Conservation (phyloP, 2,797 vertebrate genomes). For the Chanos chanos region DNA sequence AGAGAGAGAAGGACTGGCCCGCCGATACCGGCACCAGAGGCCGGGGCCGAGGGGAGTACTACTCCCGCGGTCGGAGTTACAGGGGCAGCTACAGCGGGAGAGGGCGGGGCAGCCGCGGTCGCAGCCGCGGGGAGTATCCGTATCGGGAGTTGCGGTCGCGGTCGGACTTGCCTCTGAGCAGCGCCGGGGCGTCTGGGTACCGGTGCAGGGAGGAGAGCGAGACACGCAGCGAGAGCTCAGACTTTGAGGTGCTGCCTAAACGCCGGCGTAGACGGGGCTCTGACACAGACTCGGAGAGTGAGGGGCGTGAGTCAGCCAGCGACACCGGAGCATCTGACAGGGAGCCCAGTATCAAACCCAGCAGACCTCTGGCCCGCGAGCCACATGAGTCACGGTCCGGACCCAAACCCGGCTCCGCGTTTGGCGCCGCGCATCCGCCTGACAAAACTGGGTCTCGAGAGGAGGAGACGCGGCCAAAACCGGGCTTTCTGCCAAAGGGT, state of each 20-base stretch:
- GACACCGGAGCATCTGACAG: slow-evolving; percentile 91
- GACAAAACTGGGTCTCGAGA: slow-evolving; percentile 63
- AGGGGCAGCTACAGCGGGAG: slow-evolving; percentile 90
- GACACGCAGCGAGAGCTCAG: slow-evolving; percentile 97
- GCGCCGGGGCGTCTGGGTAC: slow-evolving; percentile 70
- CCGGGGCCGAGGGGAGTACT: slow-evolving; percentile 94
- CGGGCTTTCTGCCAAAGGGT: slow-evolving; percentile 94
- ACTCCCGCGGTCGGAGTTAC: slow-evolving; percentile 93
- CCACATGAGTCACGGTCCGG: slow-evolving; percentile 59
- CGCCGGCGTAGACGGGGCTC: slow-evolving; percentile 89
- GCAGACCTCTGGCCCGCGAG: slow-evolving; percentile 65
- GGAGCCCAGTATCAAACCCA: slow-evolving; percentile 79
- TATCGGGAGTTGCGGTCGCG: slow-evolving; percentile 87
- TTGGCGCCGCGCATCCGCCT: slow-evolving; percentile 57
- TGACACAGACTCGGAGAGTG: slow-evolving; percentile 95
- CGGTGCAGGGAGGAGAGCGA: slow-evolving; percentile 95
- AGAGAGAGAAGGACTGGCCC: slow-evolving; percentile 84
- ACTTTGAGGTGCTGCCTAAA: slow-evolving; percentile 95
- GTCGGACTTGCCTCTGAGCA: slow-evolving; percentile 68
- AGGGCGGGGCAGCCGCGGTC: slow-evolving; percentile 80
- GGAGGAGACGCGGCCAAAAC: slow-evolving; percentile 86
- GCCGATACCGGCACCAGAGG: slow-evolving; percentile 84
- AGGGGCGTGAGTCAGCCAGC: slow-evolving; percentile 92
- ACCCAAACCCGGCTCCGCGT: slow-evolving; percentile 45
- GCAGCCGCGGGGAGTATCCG: slow-evolving; percentile 86